A percentile compares a stretch with the other conserved stretches of the same genome.
Evolutionary conservation across 2,888 invertebrate genomes (phyloP).

Genomic region (Cheilosia impressa): DNA sequence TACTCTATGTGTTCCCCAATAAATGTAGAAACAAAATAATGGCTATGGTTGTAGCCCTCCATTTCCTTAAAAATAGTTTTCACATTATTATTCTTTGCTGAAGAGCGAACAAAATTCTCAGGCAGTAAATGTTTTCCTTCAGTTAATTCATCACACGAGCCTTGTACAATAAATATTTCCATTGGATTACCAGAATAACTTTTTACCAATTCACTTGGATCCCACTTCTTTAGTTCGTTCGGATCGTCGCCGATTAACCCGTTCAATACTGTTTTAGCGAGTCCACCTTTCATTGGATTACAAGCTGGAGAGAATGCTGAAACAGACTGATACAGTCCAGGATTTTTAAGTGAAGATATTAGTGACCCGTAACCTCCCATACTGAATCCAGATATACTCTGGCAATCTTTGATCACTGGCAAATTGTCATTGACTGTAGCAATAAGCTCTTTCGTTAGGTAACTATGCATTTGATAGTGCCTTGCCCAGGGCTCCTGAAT

Average conservation of each 20-base stretch:
- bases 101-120: slow-evolving; percentile 88
- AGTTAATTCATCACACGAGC: slow-evolving; percentile 92
- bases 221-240: slow-evolving; percentile 92
- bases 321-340: slow-evolving; percentile 93
- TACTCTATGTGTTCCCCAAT: slow-evolving; percentile 96
- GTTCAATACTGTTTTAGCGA: slow-evolving; percentile 94
- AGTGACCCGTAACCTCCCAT: slow-evolving; percentile 99
- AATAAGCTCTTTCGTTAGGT: slow-evolving; percentile 93
- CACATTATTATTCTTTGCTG: slow-evolving; percentile 85
- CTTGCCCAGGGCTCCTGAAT: slow-evolving; percentile 94
- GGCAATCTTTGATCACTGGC: slow-evolving; percentile 85
- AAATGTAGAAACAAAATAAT: slow-evolving; percentile 95
- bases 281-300: slow-evolving; percentile 92
- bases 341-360: slow-evolving; percentile 94
- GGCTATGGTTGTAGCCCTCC: slow-evolving; percentile 97
- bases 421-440: slow-evolving; percentile 91
- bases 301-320: slow-evolving; percentile 98
- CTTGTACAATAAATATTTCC: slow-evolving; percentile 95
- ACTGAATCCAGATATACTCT: slow-evolving; percentile 88
- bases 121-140: slow-evolving; percentile 91
- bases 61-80: slow-evolving; percentile 89
- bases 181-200: slow-evolving; percentile 93
- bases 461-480: slow-evolving; percentile 97
- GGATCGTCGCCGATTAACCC: slow-evolving; percentile 90
- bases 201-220: slow-evolving; percentile 90